A percentile compares a stretch with the other conserved stretches of the same genome.
Evolutionary conservation across 2,113 vertebrate species (phyloP).

Genomic region (Typhlomys cinereus): DNA sequence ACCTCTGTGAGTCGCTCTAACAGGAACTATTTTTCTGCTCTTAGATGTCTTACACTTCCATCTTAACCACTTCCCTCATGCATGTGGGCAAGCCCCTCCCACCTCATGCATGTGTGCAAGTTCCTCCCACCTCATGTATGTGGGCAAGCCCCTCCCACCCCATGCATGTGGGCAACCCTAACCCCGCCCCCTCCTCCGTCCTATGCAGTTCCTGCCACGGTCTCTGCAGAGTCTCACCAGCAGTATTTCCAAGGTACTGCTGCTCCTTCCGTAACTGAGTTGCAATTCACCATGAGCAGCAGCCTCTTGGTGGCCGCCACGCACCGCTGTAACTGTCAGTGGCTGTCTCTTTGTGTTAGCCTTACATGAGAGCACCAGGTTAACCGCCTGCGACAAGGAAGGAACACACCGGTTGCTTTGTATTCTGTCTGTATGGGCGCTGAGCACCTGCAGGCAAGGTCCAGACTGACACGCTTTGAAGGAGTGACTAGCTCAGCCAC

Average conservation of each 20-base stretch:
- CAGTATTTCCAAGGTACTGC: neutral
- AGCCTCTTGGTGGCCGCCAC: neutral
- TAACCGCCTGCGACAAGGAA: neutral
- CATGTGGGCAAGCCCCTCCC: neutral
- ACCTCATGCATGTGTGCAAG: too few relatives aligned
- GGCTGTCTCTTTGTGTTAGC: neutral
- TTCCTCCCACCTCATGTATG: neutral
- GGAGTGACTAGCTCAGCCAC: accelerated
- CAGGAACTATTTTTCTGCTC: neutral
- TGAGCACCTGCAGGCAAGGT: accelerated
- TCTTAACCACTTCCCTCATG: neutral
- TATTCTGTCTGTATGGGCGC: neutral
- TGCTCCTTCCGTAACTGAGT: neutral
- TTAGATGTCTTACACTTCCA: neutral
- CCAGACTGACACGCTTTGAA: neutral
- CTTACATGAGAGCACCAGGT: neutral
- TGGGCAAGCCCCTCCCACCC: neutral
- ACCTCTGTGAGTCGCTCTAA: neutral
- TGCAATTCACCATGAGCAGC: accelerated
- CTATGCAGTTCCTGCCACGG: neutral
- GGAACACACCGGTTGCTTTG: neutral
- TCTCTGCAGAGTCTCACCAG: accelerated
- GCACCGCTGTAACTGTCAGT: neutral
- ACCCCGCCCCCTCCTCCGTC: too few relatives aligned
- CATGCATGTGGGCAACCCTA: too few relatives aligned